phyloP scores from a whole-genome alignment of 2,888 invertebrate genomes.

The Pandemis cinnamomeana region DNA sequence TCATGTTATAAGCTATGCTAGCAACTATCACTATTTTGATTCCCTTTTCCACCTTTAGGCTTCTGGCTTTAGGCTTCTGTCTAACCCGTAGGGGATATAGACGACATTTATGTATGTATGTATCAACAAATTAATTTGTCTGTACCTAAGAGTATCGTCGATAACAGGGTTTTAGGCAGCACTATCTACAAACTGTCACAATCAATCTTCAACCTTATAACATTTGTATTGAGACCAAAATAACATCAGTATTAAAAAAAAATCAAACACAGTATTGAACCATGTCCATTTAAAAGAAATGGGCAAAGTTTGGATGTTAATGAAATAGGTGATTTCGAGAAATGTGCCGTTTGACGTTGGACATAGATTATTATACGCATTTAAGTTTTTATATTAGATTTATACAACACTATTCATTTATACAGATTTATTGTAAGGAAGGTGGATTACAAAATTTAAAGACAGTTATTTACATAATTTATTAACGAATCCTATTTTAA shows the following conservation, averaged over 20 bases:
- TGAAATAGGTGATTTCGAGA: conserved; percentile 15
- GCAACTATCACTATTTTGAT: too few relatives aligned
- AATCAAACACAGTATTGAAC: conserved; percentile 18
- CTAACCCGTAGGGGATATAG: too few relatives aligned
- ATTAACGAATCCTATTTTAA: too few relatives aligned
- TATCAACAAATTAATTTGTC: too few relatives aligned
- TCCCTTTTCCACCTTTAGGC: too few relatives aligned
- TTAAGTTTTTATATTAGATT: neutral
- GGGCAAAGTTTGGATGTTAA: conserved; percentile 19
- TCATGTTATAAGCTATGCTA: too few relatives aligned
- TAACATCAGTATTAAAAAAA: too few relatives aligned
- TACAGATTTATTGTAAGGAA: neutral
- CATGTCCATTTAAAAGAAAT: conserved; percentile 20
- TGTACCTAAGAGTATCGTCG: neutral
- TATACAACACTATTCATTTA: neutral
- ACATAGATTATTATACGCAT: too few relatives aligned
- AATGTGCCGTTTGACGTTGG: conserved; percentile 2
- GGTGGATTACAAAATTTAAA: neutral
- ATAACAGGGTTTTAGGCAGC: neutral
- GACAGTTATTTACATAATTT: too few relatives aligned
- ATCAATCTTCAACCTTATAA: neutral
- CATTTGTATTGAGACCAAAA: conserved; percentile 1
- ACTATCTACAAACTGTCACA: neutral
- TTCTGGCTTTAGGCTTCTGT: too few relatives aligned
- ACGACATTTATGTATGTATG: too few relatives aligned